Conservation (phyloP, 2,888 invertebrate genomes). For the Tetranychus truncatus region DNA sequence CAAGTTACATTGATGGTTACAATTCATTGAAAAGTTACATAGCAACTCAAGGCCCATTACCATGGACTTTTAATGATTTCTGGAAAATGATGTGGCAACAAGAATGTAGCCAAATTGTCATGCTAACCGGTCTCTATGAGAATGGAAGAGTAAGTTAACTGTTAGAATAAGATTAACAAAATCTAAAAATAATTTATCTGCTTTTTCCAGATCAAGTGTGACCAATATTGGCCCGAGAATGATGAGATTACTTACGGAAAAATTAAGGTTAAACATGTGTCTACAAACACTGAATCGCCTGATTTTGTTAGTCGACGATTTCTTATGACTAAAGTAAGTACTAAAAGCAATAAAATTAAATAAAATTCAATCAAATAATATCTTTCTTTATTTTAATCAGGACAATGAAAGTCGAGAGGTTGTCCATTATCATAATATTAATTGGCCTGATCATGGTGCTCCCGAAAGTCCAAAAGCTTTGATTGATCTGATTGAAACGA, state of each 20-base stretch:
- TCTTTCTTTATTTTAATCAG: neutral
- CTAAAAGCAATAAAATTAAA: neutral
- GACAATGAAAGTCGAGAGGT: constrained; percentile 51
- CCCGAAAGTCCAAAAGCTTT: constrained; percentile 98
- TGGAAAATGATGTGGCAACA: constrained; percentile 99
- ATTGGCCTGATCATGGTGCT: constrained; percentile 98
- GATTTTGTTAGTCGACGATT: constrained; percentile 30
- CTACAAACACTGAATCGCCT: constrained; percentile 28
- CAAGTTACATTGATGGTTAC: constrained; percentile 98
- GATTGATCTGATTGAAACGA: constrained; percentile 82
- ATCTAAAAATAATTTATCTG: no score
- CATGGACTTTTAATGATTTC: constrained; percentile 92
- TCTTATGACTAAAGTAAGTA: constrained; percentile 20
- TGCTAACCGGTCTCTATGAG: constrained; percentile 98
- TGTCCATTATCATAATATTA: constrained; percentile 92
- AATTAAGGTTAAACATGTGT: constrained; percentile 49
- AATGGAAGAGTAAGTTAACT: constrained; percentile 40
- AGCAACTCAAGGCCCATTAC: constrained; percentile 90
- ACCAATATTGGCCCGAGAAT: constrained; percentile 91
- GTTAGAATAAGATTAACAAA: neutral
- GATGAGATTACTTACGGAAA: constrained; percentile 86
- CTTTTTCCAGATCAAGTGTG: constrained; percentile 62
- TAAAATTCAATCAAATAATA: neutral
- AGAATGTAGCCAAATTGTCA: constrained; percentile 78
- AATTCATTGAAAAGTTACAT: constrained; percentile 94